phyloP scores from a whole-genome alignment of 2,797 vertebrate species.

The Xenopus petersii region DNA sequence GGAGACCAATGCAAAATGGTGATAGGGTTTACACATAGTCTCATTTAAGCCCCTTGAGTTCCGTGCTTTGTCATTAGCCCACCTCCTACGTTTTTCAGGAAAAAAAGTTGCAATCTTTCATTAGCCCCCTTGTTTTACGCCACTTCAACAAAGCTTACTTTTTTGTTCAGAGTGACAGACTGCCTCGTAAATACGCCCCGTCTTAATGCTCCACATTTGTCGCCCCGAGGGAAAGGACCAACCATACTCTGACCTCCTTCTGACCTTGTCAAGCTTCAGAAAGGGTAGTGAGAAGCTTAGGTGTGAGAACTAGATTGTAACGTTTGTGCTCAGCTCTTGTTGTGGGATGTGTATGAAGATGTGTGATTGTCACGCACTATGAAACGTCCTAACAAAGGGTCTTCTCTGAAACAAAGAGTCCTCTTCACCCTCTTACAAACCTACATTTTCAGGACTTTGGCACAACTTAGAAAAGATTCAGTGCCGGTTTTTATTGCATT shows the following conservation, averaged over 20 bases:
- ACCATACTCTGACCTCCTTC: background rate
- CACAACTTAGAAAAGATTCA: background rate
- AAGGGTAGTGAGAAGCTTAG: background rate
- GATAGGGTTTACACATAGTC: too few species aligned
- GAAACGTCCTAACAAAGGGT: constrained; percentile 13
- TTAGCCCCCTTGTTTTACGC: background rate
- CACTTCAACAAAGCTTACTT: background rate
- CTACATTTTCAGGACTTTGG: background rate
- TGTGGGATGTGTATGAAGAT: background rate
- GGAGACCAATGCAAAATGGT: too few species aligned
- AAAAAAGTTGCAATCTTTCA: background rate
- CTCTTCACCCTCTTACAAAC: background rate
- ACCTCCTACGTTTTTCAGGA: too few species aligned
- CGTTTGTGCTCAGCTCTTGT: constrained; percentile 6
- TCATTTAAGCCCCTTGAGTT: too few species aligned
- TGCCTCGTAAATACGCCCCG: constrained; percentile 14
- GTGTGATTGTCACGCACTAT: constrained; percentile 14
- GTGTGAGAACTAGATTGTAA: constrained; percentile 29
- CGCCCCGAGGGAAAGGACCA: background rate
- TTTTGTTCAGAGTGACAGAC: background rate
- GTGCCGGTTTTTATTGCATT: background rate
- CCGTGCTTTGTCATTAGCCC: too few species aligned
- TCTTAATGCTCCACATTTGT: background rate
- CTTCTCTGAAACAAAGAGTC: constrained; percentile 10
- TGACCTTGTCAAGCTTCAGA: constrained; percentile 15